A percentile compares a stretch with the other conserved stretches of the same genome.
Evolutionary conservation across 2,113 vertebrate species (phyloP).

Genomic region (Salvator merianae): DNA sequence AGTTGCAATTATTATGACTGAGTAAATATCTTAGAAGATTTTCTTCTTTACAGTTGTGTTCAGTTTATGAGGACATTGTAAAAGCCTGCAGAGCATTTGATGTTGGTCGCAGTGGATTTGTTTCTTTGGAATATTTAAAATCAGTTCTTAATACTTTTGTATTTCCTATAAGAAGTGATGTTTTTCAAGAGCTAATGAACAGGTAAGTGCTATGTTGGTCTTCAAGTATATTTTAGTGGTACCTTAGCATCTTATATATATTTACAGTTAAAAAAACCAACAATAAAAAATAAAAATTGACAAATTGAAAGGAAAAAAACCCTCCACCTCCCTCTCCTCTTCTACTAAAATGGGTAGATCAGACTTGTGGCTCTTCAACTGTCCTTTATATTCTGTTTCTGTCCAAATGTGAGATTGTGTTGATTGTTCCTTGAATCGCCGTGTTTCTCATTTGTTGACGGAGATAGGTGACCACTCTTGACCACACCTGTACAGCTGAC

Average conservation of each 20-base stretch:
- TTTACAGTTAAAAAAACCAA: too few relatives aligned
- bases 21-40: constrained; percentile 43
- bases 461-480: too few relatives aligned
- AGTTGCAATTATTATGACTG: constrained; percentile 38
- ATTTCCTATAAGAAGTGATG: constrained; percentile 71
- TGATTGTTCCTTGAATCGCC: too few relatives aligned
- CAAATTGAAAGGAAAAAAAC: too few relatives aligned
- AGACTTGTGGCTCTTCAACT: too few relatives aligned
- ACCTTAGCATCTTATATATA: constrained; percentile 10
- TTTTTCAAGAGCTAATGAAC: constrained; percentile 79
- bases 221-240: constrained; percentile 29
- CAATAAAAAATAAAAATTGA: too few relatives aligned
- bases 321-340: too few relatives aligned
- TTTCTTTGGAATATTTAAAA: constrained; percentile 78
- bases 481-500: too few relatives aligned
- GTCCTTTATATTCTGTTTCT: too few relatives aligned
- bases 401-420: too few relatives aligned
- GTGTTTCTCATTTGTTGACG: too few relatives aligned
- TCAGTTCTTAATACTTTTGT: constrained; percentile 76
- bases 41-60: constrained; percentile 54
- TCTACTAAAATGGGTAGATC: too few relatives aligned
- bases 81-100: constrained; percentile 76
- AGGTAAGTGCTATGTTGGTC: constrained; percentile 70
- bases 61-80: constrained; percentile 57
- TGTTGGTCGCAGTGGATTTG: constrained; percentile 65